Conservation (phyloP, 2,113 vertebrate species). For the Litocranius walleri region DNA sequence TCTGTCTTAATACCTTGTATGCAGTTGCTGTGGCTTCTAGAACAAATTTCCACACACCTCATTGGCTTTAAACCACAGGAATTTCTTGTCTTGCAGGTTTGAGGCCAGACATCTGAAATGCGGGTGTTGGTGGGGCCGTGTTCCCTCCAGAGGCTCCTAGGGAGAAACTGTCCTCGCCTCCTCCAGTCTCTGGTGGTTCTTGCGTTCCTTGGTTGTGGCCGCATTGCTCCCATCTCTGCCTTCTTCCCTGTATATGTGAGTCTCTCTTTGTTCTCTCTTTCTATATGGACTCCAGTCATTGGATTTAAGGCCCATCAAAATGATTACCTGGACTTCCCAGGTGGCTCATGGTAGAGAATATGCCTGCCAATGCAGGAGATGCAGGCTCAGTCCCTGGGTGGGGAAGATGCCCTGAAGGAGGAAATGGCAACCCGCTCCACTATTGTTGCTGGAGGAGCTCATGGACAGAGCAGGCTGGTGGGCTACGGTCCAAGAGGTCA, state of each 20-base stretch:
- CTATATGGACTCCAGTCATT: neutral
- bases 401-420: neutral
- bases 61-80: neutral
- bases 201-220: neutral
- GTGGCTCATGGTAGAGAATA: neutral
- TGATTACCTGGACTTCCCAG: neutral
- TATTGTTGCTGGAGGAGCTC: neutral
- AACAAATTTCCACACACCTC: neutral
- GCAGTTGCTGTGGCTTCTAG: neutral
- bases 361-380: neutral
- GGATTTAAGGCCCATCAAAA: neutral
- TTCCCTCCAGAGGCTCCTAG: neutral
- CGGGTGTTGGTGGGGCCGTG: accelerated
- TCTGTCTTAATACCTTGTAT: neutral
- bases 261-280: neutral
- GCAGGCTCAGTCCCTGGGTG: neutral
- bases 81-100: accelerated
- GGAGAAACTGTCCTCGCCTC: neutral
- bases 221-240: accelerated
- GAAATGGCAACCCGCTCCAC: neutral
- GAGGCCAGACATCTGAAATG: neutral
- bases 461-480: neutral
- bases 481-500: neutral
- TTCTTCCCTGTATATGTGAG: neutral
- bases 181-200: neutral